Percentiles rank a stretch among this genome's conserved stretches.
Evolutionary conservation across 2,888 invertebrate species (phyloP).

Genomic region (Agapetus fuscipes): DNA sequence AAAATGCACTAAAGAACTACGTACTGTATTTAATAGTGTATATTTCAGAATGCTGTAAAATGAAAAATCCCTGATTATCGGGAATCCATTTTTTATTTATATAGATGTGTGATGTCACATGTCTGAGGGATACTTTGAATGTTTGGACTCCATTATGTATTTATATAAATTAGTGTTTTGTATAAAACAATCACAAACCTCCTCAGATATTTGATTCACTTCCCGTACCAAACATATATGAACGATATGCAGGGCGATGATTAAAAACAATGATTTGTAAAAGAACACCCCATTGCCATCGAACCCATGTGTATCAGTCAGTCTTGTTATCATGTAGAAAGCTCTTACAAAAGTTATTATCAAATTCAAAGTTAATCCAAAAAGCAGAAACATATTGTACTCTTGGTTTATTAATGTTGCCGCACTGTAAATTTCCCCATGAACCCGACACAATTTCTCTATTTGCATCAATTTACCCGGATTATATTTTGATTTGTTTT

Average conservation of each 20-base stretch:
- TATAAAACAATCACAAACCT: too few species aligned
- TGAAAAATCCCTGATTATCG: too few species aligned
- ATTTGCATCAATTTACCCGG: neutral
- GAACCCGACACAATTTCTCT: neutral
- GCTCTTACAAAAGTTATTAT: neutral
- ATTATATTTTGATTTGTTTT: too few species aligned
- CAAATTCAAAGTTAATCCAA: neutral
- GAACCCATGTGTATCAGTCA: neutral
- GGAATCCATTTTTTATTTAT: too few species aligned
- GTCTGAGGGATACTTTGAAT: too few species aligned
- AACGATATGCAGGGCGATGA: neutral
- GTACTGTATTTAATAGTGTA: too few species aligned
- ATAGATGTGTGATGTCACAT: too few species aligned
- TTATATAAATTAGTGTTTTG: too few species aligned
- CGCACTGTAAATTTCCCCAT: neutral
- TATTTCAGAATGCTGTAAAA: too few species aligned
- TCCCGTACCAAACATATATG: neutral
- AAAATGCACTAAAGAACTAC: too few species aligned
- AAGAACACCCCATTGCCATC: neutral
- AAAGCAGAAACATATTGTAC: neutral
- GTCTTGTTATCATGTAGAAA: neutral
- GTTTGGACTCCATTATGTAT: too few species aligned
- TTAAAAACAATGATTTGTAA: neutral
- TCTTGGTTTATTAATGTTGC: neutral
- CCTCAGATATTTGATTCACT: neutral